A percentile compares a stretch with the other conserved stretches of the same genome.
Conservation (phyloP, 2,888 invertebrate species). For the Troilus luridus region DNA sequence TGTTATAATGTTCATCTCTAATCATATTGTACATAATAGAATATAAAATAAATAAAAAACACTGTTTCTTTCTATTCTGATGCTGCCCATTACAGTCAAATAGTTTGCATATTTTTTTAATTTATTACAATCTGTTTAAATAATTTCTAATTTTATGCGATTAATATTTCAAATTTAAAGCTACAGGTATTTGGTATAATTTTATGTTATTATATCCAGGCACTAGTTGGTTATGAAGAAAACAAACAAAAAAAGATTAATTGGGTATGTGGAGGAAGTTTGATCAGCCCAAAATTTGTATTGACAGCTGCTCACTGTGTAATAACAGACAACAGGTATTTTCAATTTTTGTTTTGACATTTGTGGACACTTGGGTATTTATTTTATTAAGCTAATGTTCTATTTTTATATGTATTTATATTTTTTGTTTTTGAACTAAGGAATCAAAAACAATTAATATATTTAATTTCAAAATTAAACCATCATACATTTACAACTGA, state of each 20-base stretch:
- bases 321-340: slow-evolving; percentile 51
- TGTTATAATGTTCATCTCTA: background rate
- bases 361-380: too few species aligned
- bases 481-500: too few species aligned
- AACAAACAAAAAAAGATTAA: slow-evolving; percentile 55
- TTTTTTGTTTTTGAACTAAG: too few species aligned
- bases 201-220: slow-evolving; percentile 67
- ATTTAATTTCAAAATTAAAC: too few species aligned
- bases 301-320: slow-evolving; percentile 72
- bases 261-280: slow-evolving; percentile 70
- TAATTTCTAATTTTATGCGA: background rate
- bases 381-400: too few species aligned
- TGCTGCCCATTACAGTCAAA: too few species aligned
- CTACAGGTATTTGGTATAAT: background rate
- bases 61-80: too few species aligned
- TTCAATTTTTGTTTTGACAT: background rate
- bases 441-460: too few species aligned
- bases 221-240: slow-evolving; percentile 69
- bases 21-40: background rate
- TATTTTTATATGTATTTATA: too few species aligned
- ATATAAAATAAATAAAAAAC: background rate
- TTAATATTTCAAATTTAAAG: background rate
- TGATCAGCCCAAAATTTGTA: slow-evolving; percentile 70
- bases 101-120: background rate
- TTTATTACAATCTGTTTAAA: background rate